Base-by-base conservation (phyloP, 2,113 vertebrate genomes). In the Erpornis zantholeuca region DNA sequence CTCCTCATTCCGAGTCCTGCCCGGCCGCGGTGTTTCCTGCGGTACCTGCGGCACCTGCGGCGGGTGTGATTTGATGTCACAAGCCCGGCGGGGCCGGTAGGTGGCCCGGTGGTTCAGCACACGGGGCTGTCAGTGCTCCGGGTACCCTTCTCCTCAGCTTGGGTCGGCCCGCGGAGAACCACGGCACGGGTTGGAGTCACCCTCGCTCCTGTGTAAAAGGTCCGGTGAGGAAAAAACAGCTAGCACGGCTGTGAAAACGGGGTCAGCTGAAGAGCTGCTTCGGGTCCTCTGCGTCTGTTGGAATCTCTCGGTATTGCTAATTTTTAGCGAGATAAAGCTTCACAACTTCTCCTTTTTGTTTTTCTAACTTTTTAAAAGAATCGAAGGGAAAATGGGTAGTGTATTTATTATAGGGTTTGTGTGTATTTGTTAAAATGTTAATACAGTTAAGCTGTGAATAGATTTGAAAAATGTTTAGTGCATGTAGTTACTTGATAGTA, bases 191-290 rank as follows among this genome's bases (percentile, higher is more conserved):
- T 11, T 8, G 23, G n/a, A 10, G 23, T 11, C 8, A 9, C 59
- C 0, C 15, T 20, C 22, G 0, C 6, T 35, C 29, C 71, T 59
- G 27, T 3, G 0, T 13, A 3, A 31, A 60, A 25, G n/a, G 19
- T 38, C 40, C 4, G 4, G 22, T 19, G 42, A 24, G 28, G 64
- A 63, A 63, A 50, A 15, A 53, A 17, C 47, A 40, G 31, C 29
- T 29, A 36, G 35, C n/a, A 8, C 23, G 12, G 2, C 47, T 49
- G 42, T 54, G 76, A 17, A 64, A 82, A 64, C 1, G 10, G 24
- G 64, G 42, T 53, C 49, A 59, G 24, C 31, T 28, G 44, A 47
- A 90, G n/a, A n/a, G n/a, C 47, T 79, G 8, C 57, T 29, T 25
- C 9, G 28, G 5, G 7, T 40, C 21, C 61, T 35, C 44, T 23